A percentile compares a stretch with the other conserved stretches of the same genome.
Conservation (phyloP, 2,797 vertebrate genomes). For the Atherinosoma microstoma region DNA sequence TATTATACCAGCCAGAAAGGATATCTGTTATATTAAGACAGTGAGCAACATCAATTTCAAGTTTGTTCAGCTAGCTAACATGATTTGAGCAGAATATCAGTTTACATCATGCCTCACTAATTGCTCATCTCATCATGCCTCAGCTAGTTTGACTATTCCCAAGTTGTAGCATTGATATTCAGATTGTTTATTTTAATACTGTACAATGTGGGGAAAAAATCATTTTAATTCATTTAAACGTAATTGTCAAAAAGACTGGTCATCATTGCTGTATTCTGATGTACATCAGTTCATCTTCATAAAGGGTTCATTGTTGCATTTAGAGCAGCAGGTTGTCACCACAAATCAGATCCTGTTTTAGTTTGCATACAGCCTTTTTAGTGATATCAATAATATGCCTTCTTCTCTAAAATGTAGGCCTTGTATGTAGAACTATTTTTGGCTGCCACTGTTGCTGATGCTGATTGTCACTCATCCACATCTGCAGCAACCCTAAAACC, state of each 20-base stretch:
- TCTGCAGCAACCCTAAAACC: neutral
- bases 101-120: neutral
- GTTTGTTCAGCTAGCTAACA: neutral
- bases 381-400: neutral
- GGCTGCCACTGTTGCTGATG: neutral
- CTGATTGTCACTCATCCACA: neutral
- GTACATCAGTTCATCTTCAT: neutral
- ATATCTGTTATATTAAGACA: neutral
- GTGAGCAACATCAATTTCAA: neutral
- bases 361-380: neutral
- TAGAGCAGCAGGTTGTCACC: conserved; percentile 1
- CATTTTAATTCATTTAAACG: neutral
- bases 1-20: too few species aligned
- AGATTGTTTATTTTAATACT: neutral
- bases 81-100: neutral
- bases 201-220: neutral
- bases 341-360: conserved; percentile 4
- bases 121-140: neutral
- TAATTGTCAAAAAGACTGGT: neutral
- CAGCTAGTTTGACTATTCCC: neutral
- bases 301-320: neutral
- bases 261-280: too few species aligned
- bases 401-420: neutral
- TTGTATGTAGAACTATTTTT: neutral
- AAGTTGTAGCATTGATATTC: neutral